Evolutionary conservation across 2,888 invertebrate species (phyloP), one percentile per base, ranked within the genome.

Genomic region (Aleiodes leptofemur): DNA sequence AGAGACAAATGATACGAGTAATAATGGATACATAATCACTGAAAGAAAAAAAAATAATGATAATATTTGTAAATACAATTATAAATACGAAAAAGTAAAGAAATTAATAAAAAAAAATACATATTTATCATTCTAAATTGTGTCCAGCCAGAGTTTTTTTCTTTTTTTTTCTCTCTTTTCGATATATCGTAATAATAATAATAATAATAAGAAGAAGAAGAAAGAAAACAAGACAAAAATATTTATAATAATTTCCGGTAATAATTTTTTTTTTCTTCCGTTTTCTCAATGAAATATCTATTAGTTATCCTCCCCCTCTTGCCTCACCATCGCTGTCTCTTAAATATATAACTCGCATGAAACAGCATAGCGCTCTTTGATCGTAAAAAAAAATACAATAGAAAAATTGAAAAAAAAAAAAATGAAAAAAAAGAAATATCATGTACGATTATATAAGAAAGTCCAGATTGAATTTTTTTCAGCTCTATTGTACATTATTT

Each of bases 401-500:
- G 23, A 34, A 53, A 51, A 73, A 14, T 53, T 43, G 31, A 23
- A 72, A 1, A 23, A 72, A 61, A 13, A 68, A 13, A n/a, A 23
- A 72, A 1, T 1, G 69, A 61, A 13, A 68, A 13, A n/a, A 66
- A 66, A 43, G 43, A 43, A 43, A 43, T 43, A 66, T 76, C 56
- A 76, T 72, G 51, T 57, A 69, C 50, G 71, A 74, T 69, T 66
- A 74, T 68, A 66, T 68, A 73, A 74, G 57, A 61, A 72, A 61
- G 73, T 72, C 50, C 51, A 71, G 71, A 71, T 77, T 16, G 13
- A 51, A 29, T 31, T 51, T 61, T 68, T 68, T 61, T 68, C 57
- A 56, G n/a, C 48, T 77, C 76, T 77, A 74, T 80, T 80, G 80
- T 80, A 80, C 78, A 80, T 80, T 78, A 79, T 79, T 80, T 78